Evolutionary conservation across 2,888 invertebrate genomes (phyloP).

Genomic region (Trachelus iudaicus): DNA sequence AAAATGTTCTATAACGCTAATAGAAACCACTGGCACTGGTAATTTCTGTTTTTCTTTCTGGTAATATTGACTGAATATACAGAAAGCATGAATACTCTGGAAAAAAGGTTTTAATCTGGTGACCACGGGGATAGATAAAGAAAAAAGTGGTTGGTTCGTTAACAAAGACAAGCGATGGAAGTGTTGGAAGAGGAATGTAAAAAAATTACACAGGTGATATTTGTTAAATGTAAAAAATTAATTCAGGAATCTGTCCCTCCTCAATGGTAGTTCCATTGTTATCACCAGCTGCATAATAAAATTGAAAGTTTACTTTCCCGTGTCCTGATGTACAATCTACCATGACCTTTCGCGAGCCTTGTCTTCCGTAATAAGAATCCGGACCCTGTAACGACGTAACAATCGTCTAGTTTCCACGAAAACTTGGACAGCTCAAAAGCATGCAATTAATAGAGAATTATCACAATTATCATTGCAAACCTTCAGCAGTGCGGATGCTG

Average conservation of each 20-base stretch:
- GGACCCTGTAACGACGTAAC: conserved; percentile 73
- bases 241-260: conserved; percentile 88
- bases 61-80: neutral
- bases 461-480: conserved; percentile 61
- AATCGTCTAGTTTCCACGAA: neutral
- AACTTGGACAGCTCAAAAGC: neutral
- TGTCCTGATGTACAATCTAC: conserved; percentile 81
- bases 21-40: neutral
- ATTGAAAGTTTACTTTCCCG: conserved; percentile 82
- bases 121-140: neutral
- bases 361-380: conserved; percentile 88
- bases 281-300: conserved; percentile 86
- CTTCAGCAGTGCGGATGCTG: conserved; percentile 83
- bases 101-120: neutral
- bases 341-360: conserved; percentile 79
- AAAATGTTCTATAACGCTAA: neutral
- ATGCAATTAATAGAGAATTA: neutral
- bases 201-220: conserved; percentile 2
- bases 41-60: neutral
- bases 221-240: conserved; percentile 79
- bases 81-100: neutral
- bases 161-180: neutral
- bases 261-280: conserved; percentile 89
- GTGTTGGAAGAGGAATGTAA: neutral
- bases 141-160: neutral